phyloP scores from a whole-genome alignment of 37 sponge, comb jelly and placozoan genomes.

The Theonella swinhoei region DNA sequence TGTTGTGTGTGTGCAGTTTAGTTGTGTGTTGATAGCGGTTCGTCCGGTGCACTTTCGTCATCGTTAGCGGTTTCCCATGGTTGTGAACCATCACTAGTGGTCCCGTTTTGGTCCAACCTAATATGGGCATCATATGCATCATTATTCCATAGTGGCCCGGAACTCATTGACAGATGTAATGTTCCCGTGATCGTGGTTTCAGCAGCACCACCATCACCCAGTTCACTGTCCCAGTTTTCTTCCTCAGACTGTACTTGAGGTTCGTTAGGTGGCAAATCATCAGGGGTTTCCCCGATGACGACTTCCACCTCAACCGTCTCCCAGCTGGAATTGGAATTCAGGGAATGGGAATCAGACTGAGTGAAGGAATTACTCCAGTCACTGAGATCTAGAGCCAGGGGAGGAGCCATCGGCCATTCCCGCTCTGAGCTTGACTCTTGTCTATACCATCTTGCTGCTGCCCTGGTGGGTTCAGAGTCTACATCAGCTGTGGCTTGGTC shows the following conservation, averaged over 20 bases:
- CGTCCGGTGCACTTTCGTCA: background rate
- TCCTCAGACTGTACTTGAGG: background rate
- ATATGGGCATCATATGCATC: background rate
- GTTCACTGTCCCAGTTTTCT: background rate
- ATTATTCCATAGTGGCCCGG: background rate
- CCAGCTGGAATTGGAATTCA: slow-evolving; percentile 14
- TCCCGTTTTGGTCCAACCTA: slow-evolving; percentile 1
- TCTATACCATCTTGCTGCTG: background rate
- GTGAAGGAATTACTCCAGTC: background rate
- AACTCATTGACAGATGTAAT: background rate
- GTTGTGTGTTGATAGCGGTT: no score
- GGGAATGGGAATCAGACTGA: background rate
- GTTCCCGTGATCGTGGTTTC: background rate
- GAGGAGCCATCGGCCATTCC: slow-evolving; percentile 2
- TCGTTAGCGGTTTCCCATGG: background rate
- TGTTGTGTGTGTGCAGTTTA: no score
- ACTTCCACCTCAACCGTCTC: slow-evolving; percentile 48
- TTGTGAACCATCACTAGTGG: background rate
- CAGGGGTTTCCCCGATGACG: background rate
- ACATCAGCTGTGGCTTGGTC: background rate
- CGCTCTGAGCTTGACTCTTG: background rate
- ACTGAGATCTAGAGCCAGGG: background rate
- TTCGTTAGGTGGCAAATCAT: background rate
- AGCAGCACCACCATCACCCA: background rate
- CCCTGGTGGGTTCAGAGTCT: background rate